These are phyloP conservation scores for Nothobranchius kuhntae DNA, from an alignment of 2,113 vertebrate species.

Conservation along the genomic window DNA sequence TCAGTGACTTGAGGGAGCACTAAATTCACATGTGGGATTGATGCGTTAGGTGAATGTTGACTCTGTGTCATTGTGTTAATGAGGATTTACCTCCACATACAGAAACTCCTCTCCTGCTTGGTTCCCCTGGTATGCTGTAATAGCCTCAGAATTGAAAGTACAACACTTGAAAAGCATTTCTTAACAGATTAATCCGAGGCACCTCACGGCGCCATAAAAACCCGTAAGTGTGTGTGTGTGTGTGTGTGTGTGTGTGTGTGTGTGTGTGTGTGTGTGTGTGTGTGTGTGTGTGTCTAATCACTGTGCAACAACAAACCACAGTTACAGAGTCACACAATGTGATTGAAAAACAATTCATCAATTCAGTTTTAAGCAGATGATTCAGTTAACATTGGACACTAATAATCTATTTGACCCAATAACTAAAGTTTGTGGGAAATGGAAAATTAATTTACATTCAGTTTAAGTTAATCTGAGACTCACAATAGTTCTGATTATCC, in stretches of 20 bases:
- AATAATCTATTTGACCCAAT: background rate
- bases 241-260: slow-evolving; percentile 1
- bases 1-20: background rate
- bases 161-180: slow-evolving; percentile 25
- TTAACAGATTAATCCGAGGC: slow-evolving; percentile 46
- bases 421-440: background rate
- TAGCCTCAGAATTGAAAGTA: slow-evolving; percentile 37
- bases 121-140: slow-evolving; percentile 42
- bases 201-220: slow-evolving; percentile 35
- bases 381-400: background rate
- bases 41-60: background rate
- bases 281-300: slow-evolving; percentile 17
- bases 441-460: background rate
- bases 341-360: slow-evolving; percentile 8
- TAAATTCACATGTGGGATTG: slow-evolving; percentile 4
- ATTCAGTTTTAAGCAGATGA: slow-evolving; percentile 3
- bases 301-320: slow-evolving; percentile 1
- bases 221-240: background rate
- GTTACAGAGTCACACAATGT: slow-evolving; percentile 22
- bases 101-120: slow-evolving; percentile 11
- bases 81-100: slow-evolving; percentile 5
- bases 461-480: background rate
- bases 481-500: no score
- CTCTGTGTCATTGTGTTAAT: background rate
- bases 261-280: slow-evolving; percentile 7